Evolutionary conservation across 2,888 invertebrate genomes (phyloP).

Genomic region (Drosophila anceps): DNA sequence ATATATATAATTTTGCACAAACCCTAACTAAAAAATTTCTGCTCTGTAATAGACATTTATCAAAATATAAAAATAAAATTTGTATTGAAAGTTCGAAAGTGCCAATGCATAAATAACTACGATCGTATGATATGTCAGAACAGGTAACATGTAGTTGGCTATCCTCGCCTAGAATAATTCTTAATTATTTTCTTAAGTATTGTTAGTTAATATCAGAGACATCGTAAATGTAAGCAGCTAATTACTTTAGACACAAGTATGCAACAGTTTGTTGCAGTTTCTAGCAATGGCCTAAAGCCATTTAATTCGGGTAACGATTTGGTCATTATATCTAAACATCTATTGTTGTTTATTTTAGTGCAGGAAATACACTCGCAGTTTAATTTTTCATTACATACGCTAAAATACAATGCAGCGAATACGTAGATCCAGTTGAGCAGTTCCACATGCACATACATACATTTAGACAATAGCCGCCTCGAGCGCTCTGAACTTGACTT

Average conservation of each 20-base stretch:
- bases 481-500: slow-evolving; percentile 64
- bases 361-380: slow-evolving; percentile 63
- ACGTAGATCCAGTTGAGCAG: slow-evolving; percentile 26
- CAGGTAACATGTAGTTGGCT: background rate
- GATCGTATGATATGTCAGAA: background rate
- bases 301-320: slow-evolving; percentile 66
- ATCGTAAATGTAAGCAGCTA: slow-evolving; percentile 28
- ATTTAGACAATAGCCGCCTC: slow-evolving; percentile 58
- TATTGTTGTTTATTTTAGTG: slow-evolving; percentile 54
- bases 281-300: slow-evolving; percentile 29
- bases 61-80: too few relatives aligned
- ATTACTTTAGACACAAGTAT: slow-evolving; percentile 37
- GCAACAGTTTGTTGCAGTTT: slow-evolving; percentile 64
- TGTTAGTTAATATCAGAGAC: slow-evolving; percentile 19
- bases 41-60: too few relatives aligned
- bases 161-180: background rate
- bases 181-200: background rate
- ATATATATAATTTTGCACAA: too few relatives aligned
- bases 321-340: slow-evolving; percentile 54
- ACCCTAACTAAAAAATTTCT: too few relatives aligned
- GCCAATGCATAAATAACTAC: background rate
- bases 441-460: slow-evolving; percentile 16
- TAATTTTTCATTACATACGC: slow-evolving; percentile 43
- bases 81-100: background rate
- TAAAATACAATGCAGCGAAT: slow-evolving; percentile 29